phyloP scores from a whole-genome alignment of 2,888 invertebrate species.

The Eupithecia exiguata region DNA sequence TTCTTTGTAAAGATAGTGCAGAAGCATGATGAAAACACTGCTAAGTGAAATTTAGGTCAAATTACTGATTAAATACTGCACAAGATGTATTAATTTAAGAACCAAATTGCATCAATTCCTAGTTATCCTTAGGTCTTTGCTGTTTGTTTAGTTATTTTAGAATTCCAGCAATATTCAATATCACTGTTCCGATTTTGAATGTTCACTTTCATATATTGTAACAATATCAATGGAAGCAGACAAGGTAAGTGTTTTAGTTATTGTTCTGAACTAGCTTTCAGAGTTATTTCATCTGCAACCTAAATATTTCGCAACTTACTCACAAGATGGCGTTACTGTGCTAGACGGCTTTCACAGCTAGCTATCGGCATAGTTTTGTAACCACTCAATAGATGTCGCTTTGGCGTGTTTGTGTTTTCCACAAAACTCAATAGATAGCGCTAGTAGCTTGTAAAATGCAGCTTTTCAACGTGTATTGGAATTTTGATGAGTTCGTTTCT shows the following conservation, averaged over 20 bases:
- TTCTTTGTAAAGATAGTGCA: neutral
- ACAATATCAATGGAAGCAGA: neutral
- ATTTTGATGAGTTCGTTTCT: neutral
- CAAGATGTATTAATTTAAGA: too few relatives aligned
- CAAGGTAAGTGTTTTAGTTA: slow-evolving; percentile 30
- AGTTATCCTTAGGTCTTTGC: too few relatives aligned
- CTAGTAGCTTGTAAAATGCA: slow-evolving; percentile 13
- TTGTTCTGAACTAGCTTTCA: neutral
- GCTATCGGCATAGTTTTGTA: slow-evolving; percentile 7
- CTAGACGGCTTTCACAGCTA: neutral
- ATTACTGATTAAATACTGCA: too few relatives aligned
- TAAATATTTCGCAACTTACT: neutral
- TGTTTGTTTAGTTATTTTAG: too few relatives aligned
- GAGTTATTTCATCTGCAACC: neutral
- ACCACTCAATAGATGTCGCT: slow-evolving; percentile 35
- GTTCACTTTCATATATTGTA: neutral
- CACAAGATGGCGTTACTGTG: slow-evolving; percentile 32
- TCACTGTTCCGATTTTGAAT: neutral
- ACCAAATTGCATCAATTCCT: too few relatives aligned
- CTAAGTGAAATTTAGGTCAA: too few relatives aligned
- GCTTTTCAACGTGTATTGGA: neutral
- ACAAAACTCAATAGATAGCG: slow-evolving; percentile 30
- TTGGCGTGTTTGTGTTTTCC: neutral
- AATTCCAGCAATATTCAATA: neutral
- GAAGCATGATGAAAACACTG: neutral